Evolutionary conservation across 2,797 vertebrate species (phyloP).

Genomic region (Cichlasoma orientale): DNA sequence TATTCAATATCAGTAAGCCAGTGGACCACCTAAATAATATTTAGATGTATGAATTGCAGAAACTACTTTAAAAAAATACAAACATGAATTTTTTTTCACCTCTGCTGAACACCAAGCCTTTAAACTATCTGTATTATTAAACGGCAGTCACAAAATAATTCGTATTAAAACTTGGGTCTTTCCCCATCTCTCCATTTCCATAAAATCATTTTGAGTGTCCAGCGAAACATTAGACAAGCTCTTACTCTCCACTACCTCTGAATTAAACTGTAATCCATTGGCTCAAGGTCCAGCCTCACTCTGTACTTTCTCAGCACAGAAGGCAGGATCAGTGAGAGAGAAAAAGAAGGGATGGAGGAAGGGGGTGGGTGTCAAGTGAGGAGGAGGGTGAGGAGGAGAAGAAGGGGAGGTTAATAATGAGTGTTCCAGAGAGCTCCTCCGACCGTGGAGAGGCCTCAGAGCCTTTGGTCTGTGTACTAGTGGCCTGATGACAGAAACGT

Average conservation of each 20-base stretch:
- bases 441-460: slow-evolving; percentile 54
- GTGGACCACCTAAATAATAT: neutral
- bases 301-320: slow-evolving; percentile 49
- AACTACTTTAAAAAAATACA: neutral
- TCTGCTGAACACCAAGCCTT: neutral
- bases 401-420: slow-evolving; percentile 67
- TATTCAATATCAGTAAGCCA: neutral
- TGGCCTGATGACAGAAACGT: slow-evolving; percentile 53
- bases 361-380: slow-evolving; percentile 33
- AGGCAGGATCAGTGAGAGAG: slow-evolving; percentile 44
- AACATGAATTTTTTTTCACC: neutral
- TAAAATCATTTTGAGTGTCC: neutral
- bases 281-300: slow-evolving; percentile 33
- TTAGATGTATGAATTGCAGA: neutral
- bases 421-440: slow-evolving; percentile 66
- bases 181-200: neutral
- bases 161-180: neutral
- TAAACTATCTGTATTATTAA: neutral
- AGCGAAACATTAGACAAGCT: slow-evolving; percentile 9
- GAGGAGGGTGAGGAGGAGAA: slow-evolving; percentile 14
- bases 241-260: slow-evolving; percentile 17
- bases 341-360: slow-evolving; percentile 1
- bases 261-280: slow-evolving; percentile 45
- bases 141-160: neutral
- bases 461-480: slow-evolving; percentile 46